Conservation (phyloP, 2,888 invertebrate species). For the Drosophila meridiana region DNA sequence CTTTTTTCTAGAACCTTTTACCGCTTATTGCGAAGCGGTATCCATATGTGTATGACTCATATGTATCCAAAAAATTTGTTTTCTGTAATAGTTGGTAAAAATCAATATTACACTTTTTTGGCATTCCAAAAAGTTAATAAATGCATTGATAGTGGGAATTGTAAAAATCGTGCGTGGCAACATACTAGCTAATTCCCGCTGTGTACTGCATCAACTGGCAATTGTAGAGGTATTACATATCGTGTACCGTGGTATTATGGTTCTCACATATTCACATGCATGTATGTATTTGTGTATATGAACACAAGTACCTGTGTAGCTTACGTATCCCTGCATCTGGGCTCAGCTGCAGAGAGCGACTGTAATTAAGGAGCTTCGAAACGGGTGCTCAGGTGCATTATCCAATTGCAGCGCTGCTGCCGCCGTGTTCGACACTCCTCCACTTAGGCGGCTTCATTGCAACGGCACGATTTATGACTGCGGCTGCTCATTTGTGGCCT, state of each 20-base stretch:
- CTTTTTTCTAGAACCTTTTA: too few relatives aligned
- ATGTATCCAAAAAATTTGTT: too few relatives aligned
- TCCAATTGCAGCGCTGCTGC: conserved; percentile 74
- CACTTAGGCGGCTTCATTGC: conserved; percentile 74
- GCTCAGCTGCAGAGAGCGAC: conserved; percentile 27
- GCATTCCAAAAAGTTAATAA: conserved; percentile 43
- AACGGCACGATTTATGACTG: conserved; percentile 73
- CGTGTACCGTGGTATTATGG: conserved; percentile 11
- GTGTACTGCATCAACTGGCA: conserved; percentile 15
- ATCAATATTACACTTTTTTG: not conserved
- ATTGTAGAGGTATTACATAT: conserved; percentile 13
- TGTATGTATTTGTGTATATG: conserved; percentile 5
- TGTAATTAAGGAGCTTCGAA: conserved; percentile 59
- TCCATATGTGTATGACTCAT: not conserved
- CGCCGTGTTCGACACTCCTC: conserved; percentile 64
- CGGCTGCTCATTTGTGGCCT: conserved; percentile 62
- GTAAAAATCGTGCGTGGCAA: conserved; percentile 51
- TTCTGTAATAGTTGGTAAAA: not conserved
- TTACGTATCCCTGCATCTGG: conserved; percentile 14
- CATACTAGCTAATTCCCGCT: conserved; percentile 34
- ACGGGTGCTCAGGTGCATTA: conserved; percentile 78
- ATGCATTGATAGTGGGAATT: conserved; percentile 56
- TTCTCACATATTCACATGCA: not conserved
- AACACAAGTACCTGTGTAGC: conserved; percentile 5
- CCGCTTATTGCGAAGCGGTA: too few relatives aligned